Evolutionary conservation across 2,888 invertebrate species (phyloP).

Genomic region (Altica lythri): DNA sequence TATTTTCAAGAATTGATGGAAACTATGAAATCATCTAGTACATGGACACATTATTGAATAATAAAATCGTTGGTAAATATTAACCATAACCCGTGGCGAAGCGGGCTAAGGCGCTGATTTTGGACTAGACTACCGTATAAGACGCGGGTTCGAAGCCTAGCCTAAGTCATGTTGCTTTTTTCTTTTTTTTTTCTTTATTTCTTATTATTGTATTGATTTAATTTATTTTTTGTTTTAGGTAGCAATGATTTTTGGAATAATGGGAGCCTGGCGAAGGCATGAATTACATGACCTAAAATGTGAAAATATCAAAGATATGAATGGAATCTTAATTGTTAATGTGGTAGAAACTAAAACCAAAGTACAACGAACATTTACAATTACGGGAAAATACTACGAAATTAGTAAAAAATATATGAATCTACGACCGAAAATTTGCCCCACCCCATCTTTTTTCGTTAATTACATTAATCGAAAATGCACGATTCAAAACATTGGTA

Average conservation of each 20-base stretch:
- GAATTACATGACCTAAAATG: conserved; percentile 8
- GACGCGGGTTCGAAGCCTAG: conserved; percentile 5
- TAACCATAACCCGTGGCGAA: background rate
- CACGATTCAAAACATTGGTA: background rate
- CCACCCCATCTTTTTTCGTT: background rate
- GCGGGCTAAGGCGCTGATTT: background rate
- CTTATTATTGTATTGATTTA: no score
- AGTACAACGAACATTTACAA: conserved; percentile 9
- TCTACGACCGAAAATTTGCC: conserved; percentile 10
- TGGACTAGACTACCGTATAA: background rate
- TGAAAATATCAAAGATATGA: conserved; percentile 6
- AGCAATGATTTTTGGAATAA: conserved; percentile 10
- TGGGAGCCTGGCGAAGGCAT: no score
- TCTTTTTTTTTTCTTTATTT: background rate
- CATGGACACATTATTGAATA: no score
- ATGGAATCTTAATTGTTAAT: conserved; percentile 9
- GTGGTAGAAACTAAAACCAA: conserved; percentile 6
- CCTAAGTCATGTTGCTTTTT: conserved; percentile 1
- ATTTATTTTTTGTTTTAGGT: background rate
- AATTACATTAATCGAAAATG: background rate
- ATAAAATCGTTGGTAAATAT: no score
- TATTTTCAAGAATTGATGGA: no score
- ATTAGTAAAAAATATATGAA: conserved; percentile 10
- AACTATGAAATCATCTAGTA: no score
- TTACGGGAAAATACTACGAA: no score